A percentile compares a stretch with the other conserved stretches of the same genome.
Evolutionary conservation across 37 sponge, comb jelly and placozoan species (phyloP).

Genomic region (Aphrocallistes beatrix): DNA sequence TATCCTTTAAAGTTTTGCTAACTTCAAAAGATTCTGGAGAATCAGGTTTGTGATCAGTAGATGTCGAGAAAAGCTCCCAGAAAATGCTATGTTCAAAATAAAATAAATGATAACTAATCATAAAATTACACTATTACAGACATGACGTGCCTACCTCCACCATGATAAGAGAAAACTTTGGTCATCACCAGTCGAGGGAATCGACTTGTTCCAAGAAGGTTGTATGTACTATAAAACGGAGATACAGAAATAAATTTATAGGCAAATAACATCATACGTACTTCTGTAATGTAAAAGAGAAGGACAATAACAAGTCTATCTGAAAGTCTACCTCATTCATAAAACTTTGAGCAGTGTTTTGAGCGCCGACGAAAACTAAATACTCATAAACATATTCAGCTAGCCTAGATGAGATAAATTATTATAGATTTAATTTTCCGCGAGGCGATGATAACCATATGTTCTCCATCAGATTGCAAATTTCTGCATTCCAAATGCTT

Average conservation of each 20-base stretch:
- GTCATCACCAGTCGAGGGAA: not conserved
- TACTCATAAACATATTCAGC: slow-evolving; percentile 5
- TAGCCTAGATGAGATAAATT: too few species aligned
- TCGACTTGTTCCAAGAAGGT: slow-evolving; percentile 13
- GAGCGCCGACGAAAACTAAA: not conserved
- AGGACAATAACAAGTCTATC: too few species aligned
- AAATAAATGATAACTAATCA: not conserved
- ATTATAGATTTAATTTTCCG: too few species aligned
- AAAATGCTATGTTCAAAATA: not conserved
- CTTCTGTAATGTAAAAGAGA: not conserved
- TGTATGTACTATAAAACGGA: not conserved
- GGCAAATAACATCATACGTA: not conserved
- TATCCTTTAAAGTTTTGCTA: not conserved
- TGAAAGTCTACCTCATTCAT: not conserved
- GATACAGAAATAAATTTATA: not conserved
- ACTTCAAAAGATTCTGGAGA: not conserved
- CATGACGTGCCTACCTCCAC: not conserved
- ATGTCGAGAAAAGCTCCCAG: slow-evolving; percentile 7
- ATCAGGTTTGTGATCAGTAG: slow-evolving; percentile 3
- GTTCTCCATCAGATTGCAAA: too few species aligned
- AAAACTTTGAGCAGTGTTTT: not conserved
- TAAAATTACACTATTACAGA: not conserved
- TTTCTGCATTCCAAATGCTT: too few species aligned
- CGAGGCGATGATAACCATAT: too few species aligned
- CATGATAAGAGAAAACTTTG: not conserved